Evolutionary conservation across 1,140 invertebrate species (phyloP).

Genomic region (Doryteuthis pealeii): DNA sequence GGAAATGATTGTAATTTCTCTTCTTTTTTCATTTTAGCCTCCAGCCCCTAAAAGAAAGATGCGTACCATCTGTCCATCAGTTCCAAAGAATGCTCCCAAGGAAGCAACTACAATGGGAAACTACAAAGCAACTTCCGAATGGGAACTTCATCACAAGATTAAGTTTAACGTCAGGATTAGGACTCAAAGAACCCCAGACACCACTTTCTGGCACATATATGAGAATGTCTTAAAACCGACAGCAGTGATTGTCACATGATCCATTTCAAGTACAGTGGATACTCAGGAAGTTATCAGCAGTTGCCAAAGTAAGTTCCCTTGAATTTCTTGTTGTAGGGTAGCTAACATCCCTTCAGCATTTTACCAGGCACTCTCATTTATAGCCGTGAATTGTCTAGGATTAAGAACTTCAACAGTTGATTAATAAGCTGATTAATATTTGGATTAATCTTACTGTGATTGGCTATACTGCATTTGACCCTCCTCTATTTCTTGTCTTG

Average conservation of each 20-base stretch:
- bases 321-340: background rate
- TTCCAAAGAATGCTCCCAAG: conserved; percentile 61
- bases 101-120: conserved; percentile 65
- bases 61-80: conserved; percentile 75
- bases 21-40: conserved; percentile 65
- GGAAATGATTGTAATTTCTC: no score
- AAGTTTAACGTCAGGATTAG: no score
- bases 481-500: background rate
- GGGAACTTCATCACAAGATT: no score
- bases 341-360: no score
- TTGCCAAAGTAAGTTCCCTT: conserved; percentile 72
- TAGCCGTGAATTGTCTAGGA: background rate
- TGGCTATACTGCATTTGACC: no score
- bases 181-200: no score
- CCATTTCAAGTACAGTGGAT: conserved; percentile 83
- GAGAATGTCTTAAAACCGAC: conserved; percentile 84
- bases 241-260: conserved; percentile 83
- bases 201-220: no score
- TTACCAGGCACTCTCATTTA: no score
- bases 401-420: no score
- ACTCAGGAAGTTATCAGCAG: conserved; percentile 81
- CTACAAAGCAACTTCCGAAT: no score
- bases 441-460: no score
- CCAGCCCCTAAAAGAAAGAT: conserved; percentile 75
- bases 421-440: no score